Base-by-base conservation (phyloP, 2,888 invertebrate genomes). In the Malthinus flaveolus region DNA sequence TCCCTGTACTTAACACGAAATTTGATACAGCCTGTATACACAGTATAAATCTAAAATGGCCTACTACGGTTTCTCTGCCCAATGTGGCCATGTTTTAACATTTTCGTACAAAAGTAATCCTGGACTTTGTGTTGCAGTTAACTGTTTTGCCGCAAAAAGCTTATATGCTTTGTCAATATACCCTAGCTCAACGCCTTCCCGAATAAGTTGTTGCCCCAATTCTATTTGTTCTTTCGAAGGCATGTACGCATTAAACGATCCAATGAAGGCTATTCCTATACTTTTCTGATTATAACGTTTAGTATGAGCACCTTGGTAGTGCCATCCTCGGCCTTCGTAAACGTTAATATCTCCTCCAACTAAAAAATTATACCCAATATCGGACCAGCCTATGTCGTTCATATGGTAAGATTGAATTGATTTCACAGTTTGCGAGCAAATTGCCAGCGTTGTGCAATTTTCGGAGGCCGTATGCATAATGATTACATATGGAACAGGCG, bases 311-410 rank as follows among this genome's bases (percentile, higher is more conserved):
- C 91, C 92, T 36, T 85, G 79, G 59, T 77, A 76, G 63, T 87
- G 84, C 92, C 92, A 93, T 1, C 90, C 91, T 0, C 89, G 89
- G 0, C 89, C 91, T 65, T 83, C 84, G 73, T 90, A 91, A 0
- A 85, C 87, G 7, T 84, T 82, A 0, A 91, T 91, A 71, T 91
- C 91, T 6, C 90, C 90, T 0, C 90, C 92, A 1, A 93, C 84
- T 2, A 93, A 77, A 67, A 91, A 93, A 72, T 89, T 93, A 73
- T 90, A 91, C 0, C 81, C 86, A 23, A 91, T 90, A 71, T 91
- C 91, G 57, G 79, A 81, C 82, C 86, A 87, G 0, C 80, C 74
- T 50, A 75, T 77, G 10, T 83, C 82, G 66, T 89, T 88, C 32
- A 91, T 86, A 73, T 92, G 89, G 68, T 81, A 88, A 15, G 79